Conservation (phyloP, 2,888 invertebrate genomes). For the Papilio demoleus region DNA sequence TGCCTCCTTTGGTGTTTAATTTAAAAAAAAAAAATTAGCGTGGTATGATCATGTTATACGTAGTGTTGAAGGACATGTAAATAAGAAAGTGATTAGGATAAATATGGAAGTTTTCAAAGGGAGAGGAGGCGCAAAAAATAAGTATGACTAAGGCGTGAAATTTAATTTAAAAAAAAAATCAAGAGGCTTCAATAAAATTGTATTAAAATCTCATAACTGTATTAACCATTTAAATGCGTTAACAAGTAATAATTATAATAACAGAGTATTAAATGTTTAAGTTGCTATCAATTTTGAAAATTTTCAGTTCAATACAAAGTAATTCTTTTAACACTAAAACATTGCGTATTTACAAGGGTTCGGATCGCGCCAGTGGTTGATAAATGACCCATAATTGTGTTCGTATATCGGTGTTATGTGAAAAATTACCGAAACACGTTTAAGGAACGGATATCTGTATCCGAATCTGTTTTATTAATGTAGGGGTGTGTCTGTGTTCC, state of each 20-base stretch:
- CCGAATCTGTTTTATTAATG: constrained; percentile 46
- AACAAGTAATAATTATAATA: constrained; percentile 9
- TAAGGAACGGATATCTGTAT: constrained; percentile 45
- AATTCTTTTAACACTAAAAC: constrained; percentile 34
- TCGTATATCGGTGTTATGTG: constrained; percentile 63
- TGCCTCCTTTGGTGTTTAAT: too few relatives aligned
- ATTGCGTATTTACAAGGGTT: constrained; percentile 6
- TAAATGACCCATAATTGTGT: constrained; percentile 73
- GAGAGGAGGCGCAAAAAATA: too few relatives aligned
- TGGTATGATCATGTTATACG: too few relatives aligned
- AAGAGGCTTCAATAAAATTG: constrained; percentile 6
- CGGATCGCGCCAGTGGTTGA: constrained; percentile 49
- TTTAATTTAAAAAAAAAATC: too few relatives aligned
- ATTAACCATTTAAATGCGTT: constrained; percentile 8
- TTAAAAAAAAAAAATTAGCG: too few relatives aligned
- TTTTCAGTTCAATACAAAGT: constrained; percentile 22
- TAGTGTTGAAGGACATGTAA: too few relatives aligned
- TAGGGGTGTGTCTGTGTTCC: constrained; percentile 37
- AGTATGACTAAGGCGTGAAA: too few relatives aligned
- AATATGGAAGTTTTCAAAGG: too few relatives aligned
- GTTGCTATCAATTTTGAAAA: constrained; percentile 8
- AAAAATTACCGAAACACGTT: constrained; percentile 61
- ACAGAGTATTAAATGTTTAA: constrained; percentile 10
- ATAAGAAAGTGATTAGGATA: too few relatives aligned
- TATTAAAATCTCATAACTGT: neutral